Evolutionary conservation across 2,113 vertebrate species (phyloP).

Genomic region (Podarcis raffonei): DNA sequence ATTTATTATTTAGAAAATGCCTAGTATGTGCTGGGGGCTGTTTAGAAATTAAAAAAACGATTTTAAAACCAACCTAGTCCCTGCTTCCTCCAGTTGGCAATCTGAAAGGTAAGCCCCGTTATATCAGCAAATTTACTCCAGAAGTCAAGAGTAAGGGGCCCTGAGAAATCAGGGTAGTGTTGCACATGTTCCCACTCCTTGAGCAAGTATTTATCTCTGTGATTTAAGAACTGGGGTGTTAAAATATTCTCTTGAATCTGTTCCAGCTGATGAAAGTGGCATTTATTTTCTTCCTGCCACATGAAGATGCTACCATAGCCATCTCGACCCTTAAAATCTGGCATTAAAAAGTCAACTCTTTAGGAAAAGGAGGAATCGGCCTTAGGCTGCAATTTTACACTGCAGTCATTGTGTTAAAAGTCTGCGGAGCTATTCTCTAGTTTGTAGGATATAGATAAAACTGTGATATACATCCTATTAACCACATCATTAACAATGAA

Average conservation of each 20-base stretch:
- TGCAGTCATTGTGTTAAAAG: background rate
- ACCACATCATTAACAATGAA: constrained; percentile 18
- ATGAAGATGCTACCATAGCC: background rate
- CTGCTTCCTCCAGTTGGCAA: no score
- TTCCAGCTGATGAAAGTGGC: no score
- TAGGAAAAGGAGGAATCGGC: background rate
- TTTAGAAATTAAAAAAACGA: background rate
- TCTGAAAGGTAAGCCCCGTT: background rate
- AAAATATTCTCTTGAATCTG: no score
- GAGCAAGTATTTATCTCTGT: background rate
- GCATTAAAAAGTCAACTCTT: no score
- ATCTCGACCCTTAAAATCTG: background rate
- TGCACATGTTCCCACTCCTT: no score
- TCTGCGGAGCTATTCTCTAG: background rate
- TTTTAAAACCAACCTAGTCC: background rate
- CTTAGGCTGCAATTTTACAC: background rate
- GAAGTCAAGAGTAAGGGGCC: no score
- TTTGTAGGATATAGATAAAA: background rate
- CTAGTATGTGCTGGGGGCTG: background rate
- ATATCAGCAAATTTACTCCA: no score
- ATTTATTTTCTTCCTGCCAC: background rate
- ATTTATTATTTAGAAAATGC: background rate
- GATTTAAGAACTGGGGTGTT: background rate
- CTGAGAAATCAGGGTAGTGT: background rate
- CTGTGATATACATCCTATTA: constrained; percentile 44